Conservation (phyloP, 1,140 invertebrate species). For the Drosophila sucinea region DNA sequence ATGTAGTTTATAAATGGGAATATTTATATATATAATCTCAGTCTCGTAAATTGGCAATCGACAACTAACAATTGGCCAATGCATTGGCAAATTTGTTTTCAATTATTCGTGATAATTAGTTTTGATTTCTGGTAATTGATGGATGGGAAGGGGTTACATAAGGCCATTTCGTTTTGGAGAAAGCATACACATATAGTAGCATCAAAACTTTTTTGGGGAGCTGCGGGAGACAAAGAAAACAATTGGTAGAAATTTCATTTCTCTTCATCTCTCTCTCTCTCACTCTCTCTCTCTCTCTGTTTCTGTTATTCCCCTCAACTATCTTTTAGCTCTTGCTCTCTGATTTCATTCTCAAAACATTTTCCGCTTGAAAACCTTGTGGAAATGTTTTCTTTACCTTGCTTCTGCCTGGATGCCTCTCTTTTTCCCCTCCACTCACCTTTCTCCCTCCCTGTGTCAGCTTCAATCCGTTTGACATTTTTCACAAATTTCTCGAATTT, state of each 20-base stretch:
- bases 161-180: slow-evolving; percentile 34
- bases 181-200: slow-evolving; percentile 35
- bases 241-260: slow-evolving; percentile 2
- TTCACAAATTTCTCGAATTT: slow-evolving; percentile 41
- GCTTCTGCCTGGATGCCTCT: too few relatives aligned
- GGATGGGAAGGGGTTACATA: slow-evolving; percentile 23
- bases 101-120: slow-evolving; percentile 30
- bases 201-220: neutral
- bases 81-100: slow-evolving; percentile 44
- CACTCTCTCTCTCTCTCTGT: neutral
- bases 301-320: neutral
- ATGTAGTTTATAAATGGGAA: slow-evolving; percentile 16
- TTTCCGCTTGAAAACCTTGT: neutral
- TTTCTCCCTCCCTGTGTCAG: neutral
- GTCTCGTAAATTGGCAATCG: neutral
- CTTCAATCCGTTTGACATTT: slow-evolving; percentile 42
- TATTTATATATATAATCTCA: neutral
- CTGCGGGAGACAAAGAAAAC: too few relatives aligned
- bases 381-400: slow-evolving; percentile 24
- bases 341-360: slow-evolving; percentile 1
- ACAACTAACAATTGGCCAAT: slow-evolving; percentile 16
- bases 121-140: slow-evolving; percentile 30
- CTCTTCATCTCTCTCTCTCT: too few relatives aligned
- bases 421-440: neutral
- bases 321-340: neutral